Evolutionary conservation across 2,113 vertebrate species (phyloP).

Genomic region (Hippocampus guttulatus): DNA sequence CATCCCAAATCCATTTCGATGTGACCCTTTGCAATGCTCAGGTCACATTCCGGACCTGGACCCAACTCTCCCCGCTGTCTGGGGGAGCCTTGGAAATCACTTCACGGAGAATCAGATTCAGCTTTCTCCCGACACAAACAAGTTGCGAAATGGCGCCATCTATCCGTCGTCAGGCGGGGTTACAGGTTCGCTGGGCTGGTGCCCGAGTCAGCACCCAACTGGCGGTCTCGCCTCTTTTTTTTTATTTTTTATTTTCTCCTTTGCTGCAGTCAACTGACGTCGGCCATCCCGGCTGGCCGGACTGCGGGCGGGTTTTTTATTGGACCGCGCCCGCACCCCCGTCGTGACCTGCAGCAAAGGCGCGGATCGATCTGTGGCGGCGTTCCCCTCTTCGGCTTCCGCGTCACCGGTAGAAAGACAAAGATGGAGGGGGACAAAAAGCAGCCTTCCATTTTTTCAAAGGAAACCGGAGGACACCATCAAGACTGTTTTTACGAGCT

Average conservation of each 20-base stretch:
- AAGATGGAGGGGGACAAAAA: not conserved
- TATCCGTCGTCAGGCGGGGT: not conserved
- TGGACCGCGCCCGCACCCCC: not conserved
- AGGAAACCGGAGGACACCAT: not conserved
- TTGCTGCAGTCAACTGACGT: not conserved
- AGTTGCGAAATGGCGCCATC: not conserved
- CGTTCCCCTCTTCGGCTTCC: not conserved
- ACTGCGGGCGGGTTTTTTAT: not conserved
- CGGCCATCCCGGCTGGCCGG: not conserved
- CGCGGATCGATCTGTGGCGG: not conserved
- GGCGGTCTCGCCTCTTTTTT: not conserved
- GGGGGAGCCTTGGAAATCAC: conserved; percentile 12
- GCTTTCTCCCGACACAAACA: no score
- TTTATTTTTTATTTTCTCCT: not conserved
- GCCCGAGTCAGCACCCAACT: not conserved
- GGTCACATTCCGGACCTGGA: conserved; percentile 12
- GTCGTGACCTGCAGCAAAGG: not conserved
- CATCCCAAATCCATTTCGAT: conserved; percentile 30
- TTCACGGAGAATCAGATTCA: conserved; percentile 13
- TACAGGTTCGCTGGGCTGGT: not conserved
- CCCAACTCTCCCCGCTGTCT: conserved; percentile 14
- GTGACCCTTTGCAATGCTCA: not conserved
- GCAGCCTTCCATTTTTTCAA: not conserved
- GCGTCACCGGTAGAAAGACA: not conserved
- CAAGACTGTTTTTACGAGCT: not conserved